These are phyloP conservation scores for Panzeria rudis DNA, from an alignment of 2,888 invertebrate genomes.

Conservation along the genomic window DNA sequence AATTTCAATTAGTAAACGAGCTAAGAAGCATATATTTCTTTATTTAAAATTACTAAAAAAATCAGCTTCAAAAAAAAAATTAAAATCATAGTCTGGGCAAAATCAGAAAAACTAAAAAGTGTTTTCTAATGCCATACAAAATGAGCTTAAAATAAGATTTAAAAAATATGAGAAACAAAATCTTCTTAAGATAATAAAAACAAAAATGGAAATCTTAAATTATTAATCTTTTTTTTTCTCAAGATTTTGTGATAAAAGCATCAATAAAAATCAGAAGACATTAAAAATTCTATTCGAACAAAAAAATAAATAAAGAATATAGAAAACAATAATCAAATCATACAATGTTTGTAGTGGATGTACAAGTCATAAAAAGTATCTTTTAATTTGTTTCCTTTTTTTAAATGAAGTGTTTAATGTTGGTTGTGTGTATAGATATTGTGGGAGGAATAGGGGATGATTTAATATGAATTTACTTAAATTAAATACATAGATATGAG, in stretches of 20 bases:
- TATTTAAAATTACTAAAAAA: slow-evolving; percentile 31
- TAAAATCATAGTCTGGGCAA: not conserved
- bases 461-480: not conserved
- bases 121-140: slow-evolving; percentile 21
- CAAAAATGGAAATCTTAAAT: slow-evolving; percentile 6
- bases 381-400: not conserved
- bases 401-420: slow-evolving; percentile 25
- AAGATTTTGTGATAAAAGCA: slow-evolving; percentile 20
- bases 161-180: not conserved
- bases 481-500: not conserved
- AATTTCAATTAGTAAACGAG: slow-evolving; percentile 59
- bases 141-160: slow-evolving; percentile 9
- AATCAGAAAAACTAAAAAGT: slow-evolving; percentile 7
- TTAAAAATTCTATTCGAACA: slow-evolving; percentile 4
- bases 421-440: slow-evolving; percentile 6
- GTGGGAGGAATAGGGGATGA: slow-evolving; percentile 8
- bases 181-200: not conserved
- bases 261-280: slow-evolving; percentile 2
- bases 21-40: slow-evolving; percentile 1
- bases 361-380: slow-evolving; percentile 12
- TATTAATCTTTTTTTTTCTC: slow-evolving; percentile 20
- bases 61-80: slow-evolving; percentile 35
- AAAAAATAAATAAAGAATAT: too few relatives aligned
- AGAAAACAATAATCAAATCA: slow-evolving; percentile 5
- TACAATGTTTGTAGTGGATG: slow-evolving; percentile 23